Conservation (phyloP, 1,140 invertebrate genomes). For the Anagrus nilaparvatae region DNA sequence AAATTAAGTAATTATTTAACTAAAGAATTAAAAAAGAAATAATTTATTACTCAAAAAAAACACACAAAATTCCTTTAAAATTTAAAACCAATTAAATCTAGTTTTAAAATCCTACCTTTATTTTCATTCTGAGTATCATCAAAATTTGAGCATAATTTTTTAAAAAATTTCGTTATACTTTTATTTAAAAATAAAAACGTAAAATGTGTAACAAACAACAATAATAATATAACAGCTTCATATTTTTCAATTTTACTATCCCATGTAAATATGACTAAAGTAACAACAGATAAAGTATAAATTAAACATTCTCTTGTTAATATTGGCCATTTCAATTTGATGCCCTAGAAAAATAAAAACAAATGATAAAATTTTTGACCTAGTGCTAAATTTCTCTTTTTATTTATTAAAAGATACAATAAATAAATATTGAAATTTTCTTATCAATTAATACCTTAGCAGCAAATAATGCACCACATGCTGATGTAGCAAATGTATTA, state of each 20-base stretch:
- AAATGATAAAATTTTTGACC: slow-evolving; percentile 2
- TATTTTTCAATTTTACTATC: slow-evolving; percentile 72
- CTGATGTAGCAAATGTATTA: slow-evolving; percentile 78
- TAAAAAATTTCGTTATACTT: slow-evolving; percentile 18
- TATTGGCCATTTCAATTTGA: slow-evolving; percentile 74
- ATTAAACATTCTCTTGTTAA: slow-evolving; percentile 74
- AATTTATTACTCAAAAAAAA: slow-evolving; percentile 1
- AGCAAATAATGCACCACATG: slow-evolving; percentile 69
- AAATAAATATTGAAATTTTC: slow-evolving; percentile 22
- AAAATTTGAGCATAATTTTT: too few species aligned
- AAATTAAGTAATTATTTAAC: neutral
- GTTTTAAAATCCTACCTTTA: slow-evolving; percentile 17
- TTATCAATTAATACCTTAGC: too few species aligned
- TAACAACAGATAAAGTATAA: slow-evolving; percentile 66
- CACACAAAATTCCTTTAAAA: neutral
- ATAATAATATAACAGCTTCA: slow-evolving; percentile 58
- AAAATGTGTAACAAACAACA: slow-evolving; percentile 60
- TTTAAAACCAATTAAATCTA: neutral
- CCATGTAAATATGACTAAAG: slow-evolving; percentile 67
- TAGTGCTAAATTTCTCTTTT: neutral
- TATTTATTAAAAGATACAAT: neutral
- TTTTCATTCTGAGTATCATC: too few species aligned
- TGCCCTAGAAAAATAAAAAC: slow-evolving; percentile 47
- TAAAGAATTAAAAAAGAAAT: neutral
- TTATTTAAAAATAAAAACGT: slow-evolving; percentile 45